Percentiles rank a stretch among this genome's conserved stretches.
Conservation (phyloP, 37 sponge, comb jelly and placozoan genomes). For the Cliona cf. orientalis region DNA sequence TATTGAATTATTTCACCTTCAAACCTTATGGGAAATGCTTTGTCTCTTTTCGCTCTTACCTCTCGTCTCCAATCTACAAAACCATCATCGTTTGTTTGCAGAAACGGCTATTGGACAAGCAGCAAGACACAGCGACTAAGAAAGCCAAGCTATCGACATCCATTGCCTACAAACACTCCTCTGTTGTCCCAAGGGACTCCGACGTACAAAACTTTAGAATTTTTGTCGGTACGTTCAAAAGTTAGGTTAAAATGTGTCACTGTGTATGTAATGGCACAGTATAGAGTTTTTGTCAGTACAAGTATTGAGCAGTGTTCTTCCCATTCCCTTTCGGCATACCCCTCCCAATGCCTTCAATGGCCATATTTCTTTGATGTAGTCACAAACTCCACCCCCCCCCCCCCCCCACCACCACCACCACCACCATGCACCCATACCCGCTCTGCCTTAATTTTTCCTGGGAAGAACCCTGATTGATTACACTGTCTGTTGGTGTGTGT, state of each 20-base stretch:
- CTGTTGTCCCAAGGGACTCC: conserved; percentile 85
- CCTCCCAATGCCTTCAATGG: too few species aligned
- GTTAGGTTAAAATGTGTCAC: too few species aligned
- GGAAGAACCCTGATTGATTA: too few species aligned
- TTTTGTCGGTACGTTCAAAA: conserved; percentile 87
- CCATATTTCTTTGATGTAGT: too few species aligned
- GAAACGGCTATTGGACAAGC: conserved; percentile 59
- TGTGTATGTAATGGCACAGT: conserved; percentile 2
- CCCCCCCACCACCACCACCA: too few species aligned
- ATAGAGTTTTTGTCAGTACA: too few species aligned
- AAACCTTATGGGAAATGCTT: neutral
- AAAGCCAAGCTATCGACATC: conserved; percentile 66
- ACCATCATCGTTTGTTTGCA: neutral
- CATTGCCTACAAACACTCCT: conserved; percentile 88
- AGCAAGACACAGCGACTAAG: conserved; percentile 25
- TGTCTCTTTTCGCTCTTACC: neutral
- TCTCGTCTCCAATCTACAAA: too few species aligned
- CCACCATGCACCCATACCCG: too few species aligned
- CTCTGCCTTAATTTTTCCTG: too few species aligned
- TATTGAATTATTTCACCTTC: too few species aligned
- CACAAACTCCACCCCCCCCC: neutral
- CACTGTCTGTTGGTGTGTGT: too few species aligned
- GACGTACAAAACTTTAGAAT: conserved; percentile 87
- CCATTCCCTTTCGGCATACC: too few species aligned
- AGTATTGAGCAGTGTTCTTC: neutral